phyloP scores from a whole-genome alignment of 2,888 invertebrate genomes.

The Silvanus unidentatus region DNA sequence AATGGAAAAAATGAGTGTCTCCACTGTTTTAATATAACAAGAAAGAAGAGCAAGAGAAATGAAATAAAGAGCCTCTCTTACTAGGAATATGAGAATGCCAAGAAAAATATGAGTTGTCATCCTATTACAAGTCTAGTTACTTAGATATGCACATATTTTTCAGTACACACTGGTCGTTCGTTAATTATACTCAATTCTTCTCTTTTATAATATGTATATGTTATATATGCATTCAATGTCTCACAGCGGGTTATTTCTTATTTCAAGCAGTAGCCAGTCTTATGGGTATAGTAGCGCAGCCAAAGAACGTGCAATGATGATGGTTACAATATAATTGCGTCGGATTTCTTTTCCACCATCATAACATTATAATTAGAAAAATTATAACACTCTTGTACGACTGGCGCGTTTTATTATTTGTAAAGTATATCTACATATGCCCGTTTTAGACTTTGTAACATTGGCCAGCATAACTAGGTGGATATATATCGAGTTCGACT shows the following conservation, averaged over 20 bases:
- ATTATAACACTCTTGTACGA: too few species aligned
- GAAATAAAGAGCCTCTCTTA: too few species aligned
- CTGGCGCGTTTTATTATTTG: too few species aligned
- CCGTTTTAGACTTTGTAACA: too few species aligned
- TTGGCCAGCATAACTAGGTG: too few species aligned
- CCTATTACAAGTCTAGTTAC: conserved; percentile 6
- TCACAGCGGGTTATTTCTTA: conserved; percentile 23
- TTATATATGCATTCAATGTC: conserved; percentile 16
- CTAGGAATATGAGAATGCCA: neutral
- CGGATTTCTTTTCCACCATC: conserved; percentile 5
- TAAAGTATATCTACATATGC: too few species aligned
- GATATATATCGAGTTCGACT: too few species aligned
- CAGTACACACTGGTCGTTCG: conserved; percentile 12
- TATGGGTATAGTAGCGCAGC: too few species aligned
- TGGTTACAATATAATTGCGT: conserved; percentile 19
- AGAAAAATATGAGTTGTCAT: conserved; percentile 9
- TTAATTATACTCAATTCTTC: conserved; percentile 19
- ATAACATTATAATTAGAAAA: too few species aligned
- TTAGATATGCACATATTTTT: conserved; percentile 14
- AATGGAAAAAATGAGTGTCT: too few species aligned
- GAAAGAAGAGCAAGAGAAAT: too few species aligned
- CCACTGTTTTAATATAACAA: too few species aligned
- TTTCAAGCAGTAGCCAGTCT: conserved; percentile 14
- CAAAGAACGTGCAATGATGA: conserved; percentile 5
- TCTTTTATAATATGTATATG: conserved; percentile 14